Base-by-base conservation (phyloP, 1,140 invertebrate genomes). In the Ladona fulva region DNA sequence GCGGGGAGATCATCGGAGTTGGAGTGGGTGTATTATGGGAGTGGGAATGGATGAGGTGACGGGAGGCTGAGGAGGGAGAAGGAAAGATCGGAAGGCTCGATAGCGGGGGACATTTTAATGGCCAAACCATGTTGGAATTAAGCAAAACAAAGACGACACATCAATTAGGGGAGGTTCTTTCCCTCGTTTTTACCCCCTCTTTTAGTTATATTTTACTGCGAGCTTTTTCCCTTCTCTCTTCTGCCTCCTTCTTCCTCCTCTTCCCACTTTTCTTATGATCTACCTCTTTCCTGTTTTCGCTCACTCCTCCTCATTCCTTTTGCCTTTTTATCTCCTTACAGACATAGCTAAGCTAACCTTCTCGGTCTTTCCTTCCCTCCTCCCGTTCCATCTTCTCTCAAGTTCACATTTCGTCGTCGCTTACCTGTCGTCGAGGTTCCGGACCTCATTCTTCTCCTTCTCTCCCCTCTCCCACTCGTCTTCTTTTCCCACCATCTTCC, bases 121-220 rank as follows among this genome's bases (percentile, higher is more conserved):
- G 87, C 86, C 85, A 86, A 88, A 88, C 85, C 86, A 86, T 88
- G 87, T 87, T 87, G 85, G 86, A 88, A 87, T 87, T 87, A 87
- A 88, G 85, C 85, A 87, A 88, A 87, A 86, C 86, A 88, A 87
- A 87, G 87, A 87, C 85, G 86, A 87, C 87, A 87, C 87, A 88
- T 87, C 87, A 88, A 88, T 88, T 87, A 88, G 86, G 86, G 82
- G 84, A 52, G 52, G 76, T 37, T 75, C 66, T 77, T 24, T 78
- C 29, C 52, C 25, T 78, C 19, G 29, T 78, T 76, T 75, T 29
- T 73, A 66, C 52, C 52, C 52, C 52, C 52, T 66, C 52, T 66
- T 66, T 66, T 66, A 66, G 52, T 66, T 66, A 66, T 66, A 66
- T 66, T 66, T 66, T 66, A 66, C 52, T 12, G 52, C 3, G 52